phyloP scores from a whole-genome alignment of 1,140 invertebrate species.

The Aphaenogaster rudis region DNA sequence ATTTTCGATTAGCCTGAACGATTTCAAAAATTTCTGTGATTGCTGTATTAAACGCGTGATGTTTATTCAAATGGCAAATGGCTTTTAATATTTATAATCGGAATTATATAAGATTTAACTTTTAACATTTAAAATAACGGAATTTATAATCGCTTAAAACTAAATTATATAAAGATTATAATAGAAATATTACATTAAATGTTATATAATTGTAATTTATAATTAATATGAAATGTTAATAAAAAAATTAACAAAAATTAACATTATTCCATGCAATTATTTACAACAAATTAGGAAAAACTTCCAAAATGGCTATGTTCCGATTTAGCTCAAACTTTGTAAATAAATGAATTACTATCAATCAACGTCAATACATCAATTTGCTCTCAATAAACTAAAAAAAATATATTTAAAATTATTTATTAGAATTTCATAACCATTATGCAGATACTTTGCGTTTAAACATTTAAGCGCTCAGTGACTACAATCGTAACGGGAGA shows the following conservation, averaged over 20 bases:
- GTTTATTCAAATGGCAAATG: no score
- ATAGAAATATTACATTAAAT: not conserved
- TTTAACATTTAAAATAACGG: not conserved
- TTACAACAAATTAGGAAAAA: not conserved
- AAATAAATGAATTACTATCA: not conserved
- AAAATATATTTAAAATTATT: not conserved
- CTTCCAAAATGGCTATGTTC: no score
- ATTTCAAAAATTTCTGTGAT: not conserved
- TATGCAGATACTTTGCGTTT: not conserved
- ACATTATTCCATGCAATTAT: not conserved
- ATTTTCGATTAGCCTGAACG: not conserved
- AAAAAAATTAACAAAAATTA: slow-evolving; percentile 1
- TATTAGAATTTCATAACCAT: not conserved
- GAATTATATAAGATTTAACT: no score
- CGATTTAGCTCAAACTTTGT: no score
- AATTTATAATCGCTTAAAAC: not conserved
- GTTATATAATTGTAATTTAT: not conserved
- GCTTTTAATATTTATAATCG: no score
- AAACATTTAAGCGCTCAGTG: not conserved
- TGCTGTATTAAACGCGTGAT: not conserved
- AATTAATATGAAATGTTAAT: slow-evolving; percentile 3
- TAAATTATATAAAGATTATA: not conserved
- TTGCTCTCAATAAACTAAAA: not conserved
- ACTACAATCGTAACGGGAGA: not conserved
- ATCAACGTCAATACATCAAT: not conserved